Percentiles rank a stretch among this genome's conserved stretches.
phyloP scores from a whole-genome alignment of 2,888 invertebrate genomes.

The Agrochola lota region DNA sequence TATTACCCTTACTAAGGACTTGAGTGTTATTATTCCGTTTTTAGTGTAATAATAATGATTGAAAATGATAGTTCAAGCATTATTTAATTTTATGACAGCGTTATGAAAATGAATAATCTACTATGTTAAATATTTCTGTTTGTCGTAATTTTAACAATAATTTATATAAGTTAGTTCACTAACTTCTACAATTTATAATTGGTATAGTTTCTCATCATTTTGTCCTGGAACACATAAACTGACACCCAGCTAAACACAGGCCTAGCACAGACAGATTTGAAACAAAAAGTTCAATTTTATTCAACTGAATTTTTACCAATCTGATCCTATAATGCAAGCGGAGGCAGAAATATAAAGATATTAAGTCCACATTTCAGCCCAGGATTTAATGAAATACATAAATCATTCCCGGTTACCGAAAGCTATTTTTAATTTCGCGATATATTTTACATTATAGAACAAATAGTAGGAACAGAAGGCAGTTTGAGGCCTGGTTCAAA shows the following conservation, averaged over 20 bases:
- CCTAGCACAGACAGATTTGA: background rate
- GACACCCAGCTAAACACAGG: background rate
- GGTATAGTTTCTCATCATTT: background rate
- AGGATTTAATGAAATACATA: conserved; percentile 48
- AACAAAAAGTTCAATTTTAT: conserved; percentile 6
- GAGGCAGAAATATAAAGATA: conserved; percentile 25
- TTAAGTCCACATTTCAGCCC: conserved; percentile 47
- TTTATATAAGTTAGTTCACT: background rate
- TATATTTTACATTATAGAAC: conserved; percentile 35
- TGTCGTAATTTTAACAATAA: background rate
- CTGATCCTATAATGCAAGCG: conserved; percentile 7
- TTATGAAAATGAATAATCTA: background rate
- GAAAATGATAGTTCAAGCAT: background rate
- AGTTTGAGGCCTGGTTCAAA: conserved; percentile 47
- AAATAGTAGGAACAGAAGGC: conserved; percentile 41
- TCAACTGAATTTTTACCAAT: conserved; percentile 1
- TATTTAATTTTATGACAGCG: background rate
- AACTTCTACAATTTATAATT: background rate
- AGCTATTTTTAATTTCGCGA: conserved; percentile 31
- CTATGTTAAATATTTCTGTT: background rate
- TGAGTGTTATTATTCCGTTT: background rate
- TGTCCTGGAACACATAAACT: background rate
- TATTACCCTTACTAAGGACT: conserved; percentile 32
- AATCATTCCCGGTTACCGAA: conserved; percentile 38
- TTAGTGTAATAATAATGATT: background rate